Conservation (phyloP, 2,797 vertebrate species). For the Sternotherus odoratus region DNA sequence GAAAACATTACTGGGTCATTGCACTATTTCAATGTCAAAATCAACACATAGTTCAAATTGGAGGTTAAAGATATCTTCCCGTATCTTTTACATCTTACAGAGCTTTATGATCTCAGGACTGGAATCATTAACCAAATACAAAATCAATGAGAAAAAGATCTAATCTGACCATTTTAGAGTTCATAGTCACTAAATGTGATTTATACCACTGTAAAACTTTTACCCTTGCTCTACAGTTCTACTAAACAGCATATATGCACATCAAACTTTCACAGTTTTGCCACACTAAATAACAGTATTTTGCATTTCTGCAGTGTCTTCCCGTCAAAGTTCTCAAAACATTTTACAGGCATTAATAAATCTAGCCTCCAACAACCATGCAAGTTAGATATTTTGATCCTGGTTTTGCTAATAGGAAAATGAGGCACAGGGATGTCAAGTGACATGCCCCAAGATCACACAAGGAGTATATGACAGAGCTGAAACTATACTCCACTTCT, state of each 20-base stretch:
- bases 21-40: conserved; percentile 83
- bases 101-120: conserved; percentile 70
- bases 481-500: conserved; percentile 11
- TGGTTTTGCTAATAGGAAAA: conserved; percentile 2
- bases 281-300: conserved; percentile 28
- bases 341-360: conserved; percentile 17
- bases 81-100: conserved; percentile 77
- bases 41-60: conserved; percentile 77
- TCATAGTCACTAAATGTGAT: conserved; percentile 61
- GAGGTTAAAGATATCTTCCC: conserved; percentile 80
- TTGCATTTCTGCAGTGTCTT: neutral
- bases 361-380: neutral
- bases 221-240: conserved; percentile 61
- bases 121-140: conserved; percentile 78
- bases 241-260: conserved; percentile 59
- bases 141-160: conserved; percentile 78
- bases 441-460: rapidly evolving
- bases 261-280: conserved; percentile 49
- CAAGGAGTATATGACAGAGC: neutral
- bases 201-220: conserved; percentile 73
- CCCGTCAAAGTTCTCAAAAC: conserved; percentile 8
- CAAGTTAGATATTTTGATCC: conserved; percentile 41
- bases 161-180: conserved; percentile 59
- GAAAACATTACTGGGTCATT: conserved; percentile 81
- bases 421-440: conserved; percentile 30